Base-by-base conservation (phyloP, 1,140 invertebrate genomes). In the Drosophila rhopaloa region DNA sequence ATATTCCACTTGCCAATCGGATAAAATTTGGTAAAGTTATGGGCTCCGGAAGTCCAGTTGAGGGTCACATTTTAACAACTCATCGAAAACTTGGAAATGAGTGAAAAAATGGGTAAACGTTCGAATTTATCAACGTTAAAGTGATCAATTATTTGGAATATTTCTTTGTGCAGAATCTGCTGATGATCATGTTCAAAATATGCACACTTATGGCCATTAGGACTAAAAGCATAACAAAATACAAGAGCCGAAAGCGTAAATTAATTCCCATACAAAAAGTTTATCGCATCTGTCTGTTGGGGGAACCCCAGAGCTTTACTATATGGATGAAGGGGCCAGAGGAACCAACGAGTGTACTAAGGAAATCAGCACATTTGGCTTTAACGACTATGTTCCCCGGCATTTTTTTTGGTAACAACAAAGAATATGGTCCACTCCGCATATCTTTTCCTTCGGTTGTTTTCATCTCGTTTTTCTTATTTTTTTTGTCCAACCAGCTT, bases 351-450 rank as follows among this genome's bases (percentile, higher is more conserved):
- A 72, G 58, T 56, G 58, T 56, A 79, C 71, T 71, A 83, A 88
- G 74, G 73, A 88, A 90, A 88, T 88, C 84, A 89, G 84, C 84
- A 88, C 84, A 88, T 88, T 88, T 88, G 84, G 80, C 81, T 84
- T 89, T 88, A 88, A 88, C 84, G 84, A 88, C 84, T 89, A 71
- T 89, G 76, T 83, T 81, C 62, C 19, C 46, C 51, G 37, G 58
- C 37, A 38, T 55, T 81, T 65, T 54, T 47, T 51, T 24, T 66
- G 13, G 37, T 43, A 50, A 48, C 59, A 71, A 72, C 78, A 81
- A 57, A 72, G 83, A 79, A 82, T 85, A 76, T 82, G 83, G 63
- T 60, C 62, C 59, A 68, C 29, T 53, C 14, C 44, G 48, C 14
- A 58, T 58, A 51, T 57, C 63, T 54, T 65, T 47, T 58, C 37